These are phyloP conservation scores for Conomelus anceps DNA, from an alignment of 2,888 invertebrate genomes.

Conservation along the genomic window DNA sequence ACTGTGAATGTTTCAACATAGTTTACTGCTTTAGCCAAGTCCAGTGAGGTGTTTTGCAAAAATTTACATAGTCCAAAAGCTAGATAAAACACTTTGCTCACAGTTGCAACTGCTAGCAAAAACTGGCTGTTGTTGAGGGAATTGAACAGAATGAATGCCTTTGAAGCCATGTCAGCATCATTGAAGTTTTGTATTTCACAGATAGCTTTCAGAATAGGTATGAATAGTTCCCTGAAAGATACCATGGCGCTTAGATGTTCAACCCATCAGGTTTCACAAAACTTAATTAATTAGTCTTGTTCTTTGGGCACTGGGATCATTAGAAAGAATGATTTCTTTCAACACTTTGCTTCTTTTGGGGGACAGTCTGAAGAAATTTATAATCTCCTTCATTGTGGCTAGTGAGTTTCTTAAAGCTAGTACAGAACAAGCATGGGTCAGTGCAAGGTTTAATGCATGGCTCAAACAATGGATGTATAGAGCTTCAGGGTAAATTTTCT, in stretches of 20 bases:
- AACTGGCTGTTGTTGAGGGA: neutral
- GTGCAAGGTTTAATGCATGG: neutral
- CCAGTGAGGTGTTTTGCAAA: neutral
- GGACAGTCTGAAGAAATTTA: neutral
- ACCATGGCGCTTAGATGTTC: neutral
- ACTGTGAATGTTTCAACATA: neutral
- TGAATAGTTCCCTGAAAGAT: neutral
- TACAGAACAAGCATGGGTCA: neutral
- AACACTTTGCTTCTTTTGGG: neutral
- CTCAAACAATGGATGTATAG: neutral
- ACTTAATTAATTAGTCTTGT: neutral
- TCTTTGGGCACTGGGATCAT: neutral
- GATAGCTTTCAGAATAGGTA: neutral
- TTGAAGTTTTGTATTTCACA: neutral
- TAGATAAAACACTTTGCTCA: neutral
- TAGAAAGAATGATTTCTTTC: neutral
- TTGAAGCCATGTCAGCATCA: neutral
- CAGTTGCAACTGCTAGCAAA: neutral
- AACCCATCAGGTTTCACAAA: neutral
- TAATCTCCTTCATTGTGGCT: neutral
- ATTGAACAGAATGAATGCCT: neutral
- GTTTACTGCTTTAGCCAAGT: neutral
- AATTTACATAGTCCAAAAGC: neutral
- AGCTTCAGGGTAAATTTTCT: neutral
- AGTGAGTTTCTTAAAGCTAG: neutral